Evolutionary conservation across 1,140 invertebrate species (phyloP).

Genomic region (Drosophila nikananu): DNA sequence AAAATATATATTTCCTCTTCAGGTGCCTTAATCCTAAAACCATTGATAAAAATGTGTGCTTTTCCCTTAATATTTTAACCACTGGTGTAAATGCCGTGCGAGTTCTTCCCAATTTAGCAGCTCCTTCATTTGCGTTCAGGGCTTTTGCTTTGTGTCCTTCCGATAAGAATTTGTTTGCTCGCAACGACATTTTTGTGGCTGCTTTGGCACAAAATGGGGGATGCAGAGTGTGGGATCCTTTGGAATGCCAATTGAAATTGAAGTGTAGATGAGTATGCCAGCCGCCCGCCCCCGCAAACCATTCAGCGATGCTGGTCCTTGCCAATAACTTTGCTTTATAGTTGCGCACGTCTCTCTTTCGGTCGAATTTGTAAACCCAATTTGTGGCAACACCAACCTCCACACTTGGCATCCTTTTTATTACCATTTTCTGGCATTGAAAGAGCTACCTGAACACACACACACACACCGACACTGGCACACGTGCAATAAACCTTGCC

Average conservation of each 20-base stretch:
- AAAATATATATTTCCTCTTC: background rate
- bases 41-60: background rate
- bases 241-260: conserved; percentile 80
- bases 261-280: conserved; percentile 69
- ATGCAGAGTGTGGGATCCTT: conserved; percentile 9
- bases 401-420: conserved; percentile 46
- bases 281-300: background rate
- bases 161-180: conserved; percentile 80
- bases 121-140: conserved; percentile 37
- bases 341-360: conserved; percentile 59
- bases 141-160: conserved; percentile 65
- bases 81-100: conserved; percentile 13
- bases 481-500: conserved; percentile 35
- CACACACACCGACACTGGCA: conserved; percentile 6
- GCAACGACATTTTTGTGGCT: conserved; percentile 74
- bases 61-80: background rate
- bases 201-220: conserved; percentile 46
- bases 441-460: conserved; percentile 43
- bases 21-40: background rate
- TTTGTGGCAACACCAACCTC: conserved; percentile 45
- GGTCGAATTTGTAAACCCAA: conserved; percentile 72
- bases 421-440: conserved; percentile 58
- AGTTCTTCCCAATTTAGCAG: conserved; percentile 20
- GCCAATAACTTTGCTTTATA: conserved; percentile 68
- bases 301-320: conserved; percentile 24